Base-by-base conservation (phyloP, 2,797 vertebrate species). In the Atherinosoma microstoma region DNA sequence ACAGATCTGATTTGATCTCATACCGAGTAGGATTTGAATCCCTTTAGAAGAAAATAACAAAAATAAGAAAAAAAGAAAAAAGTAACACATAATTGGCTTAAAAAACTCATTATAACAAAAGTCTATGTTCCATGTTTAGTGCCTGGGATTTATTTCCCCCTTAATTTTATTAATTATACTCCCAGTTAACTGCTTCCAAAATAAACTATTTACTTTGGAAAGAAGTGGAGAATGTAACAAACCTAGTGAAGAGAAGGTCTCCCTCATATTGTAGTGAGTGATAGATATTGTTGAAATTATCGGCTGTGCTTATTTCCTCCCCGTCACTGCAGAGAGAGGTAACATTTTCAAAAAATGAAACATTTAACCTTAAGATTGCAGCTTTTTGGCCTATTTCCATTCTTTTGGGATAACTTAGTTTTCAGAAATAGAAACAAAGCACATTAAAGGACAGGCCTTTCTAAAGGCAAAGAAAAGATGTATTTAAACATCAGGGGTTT, bases 161-260 rank as follows among this genome's bases (percentile, higher is more conserved):
- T 67, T 57, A 57, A 10, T 73, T 6, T 64, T 22, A 61, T 49
- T 40, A n/a, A 68, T 1, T 8, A 30, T 51, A 58, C 77, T 58
- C 29, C 66, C 73, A 34, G 61, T 67, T 67, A 18, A 34, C 8
- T 8, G 4, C 16, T 60, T 68, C n/a, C 6, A 49, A 59, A 36
- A 62, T 49, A 30, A 3, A 18, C 15, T 5, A 24, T 38, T 22
- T 27, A 38, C 3, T 1, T 8, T 63, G 24, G 24, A 51, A 34
- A 22, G 38, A 56, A 9, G n/a, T 0, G 9, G 24, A 62, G 35
- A 66, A 65, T 65, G 0, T 29, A 13, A 84, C 91, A 81, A 80
- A 99, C 98, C 97, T 97, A 40, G 97, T 99, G 87, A 99, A 99
- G 64, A 99, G 97, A 63, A 99, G 87, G 70, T 99, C 97, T 0